phyloP scores from a whole-genome alignment of 2,888 invertebrate species.

The Torymus tubicola region DNA sequence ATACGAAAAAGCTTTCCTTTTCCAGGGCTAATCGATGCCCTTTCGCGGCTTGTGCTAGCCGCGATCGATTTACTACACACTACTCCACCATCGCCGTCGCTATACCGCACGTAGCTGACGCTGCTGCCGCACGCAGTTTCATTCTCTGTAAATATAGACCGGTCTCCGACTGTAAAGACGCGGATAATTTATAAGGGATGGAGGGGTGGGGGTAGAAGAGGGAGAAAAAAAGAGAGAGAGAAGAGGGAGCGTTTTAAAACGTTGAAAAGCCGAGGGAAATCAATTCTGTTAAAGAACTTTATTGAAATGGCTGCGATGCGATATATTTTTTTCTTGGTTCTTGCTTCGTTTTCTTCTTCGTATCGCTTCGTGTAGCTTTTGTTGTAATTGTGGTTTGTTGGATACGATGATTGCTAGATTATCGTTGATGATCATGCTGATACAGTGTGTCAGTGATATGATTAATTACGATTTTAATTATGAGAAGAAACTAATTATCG shows the following conservation, averaged over 20 bases:
- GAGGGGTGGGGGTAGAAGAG: neutral
- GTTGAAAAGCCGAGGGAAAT: slow-evolving; percentile 21
- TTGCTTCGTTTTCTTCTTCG: no score
- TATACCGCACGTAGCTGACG: neutral
- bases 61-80: slow-evolving; percentile 36
- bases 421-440: no score
- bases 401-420: no score
- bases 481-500: no score
- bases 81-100: no score
- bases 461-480: no score
- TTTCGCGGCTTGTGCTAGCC: slow-evolving; percentile 30
- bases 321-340: neutral
- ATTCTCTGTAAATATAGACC: slow-evolving; percentile 47
- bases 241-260: slow-evolving; percentile 25
- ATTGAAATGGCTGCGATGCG: neutral
- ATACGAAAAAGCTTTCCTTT: slow-evolving; percentile 23
- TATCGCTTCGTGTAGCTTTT: no score
- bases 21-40: slow-evolving; percentile 53
- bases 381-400: no score
- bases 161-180: slow-evolving; percentile 44
- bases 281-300: slow-evolving; percentile 24
- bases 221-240: neutral
- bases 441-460: no score
- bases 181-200: slow-evolving; percentile 42
- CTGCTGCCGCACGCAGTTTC: slow-evolving; percentile 20